phyloP scores from a whole-genome alignment of 2,888 invertebrate species.

The Oscheius onirici region DNA sequence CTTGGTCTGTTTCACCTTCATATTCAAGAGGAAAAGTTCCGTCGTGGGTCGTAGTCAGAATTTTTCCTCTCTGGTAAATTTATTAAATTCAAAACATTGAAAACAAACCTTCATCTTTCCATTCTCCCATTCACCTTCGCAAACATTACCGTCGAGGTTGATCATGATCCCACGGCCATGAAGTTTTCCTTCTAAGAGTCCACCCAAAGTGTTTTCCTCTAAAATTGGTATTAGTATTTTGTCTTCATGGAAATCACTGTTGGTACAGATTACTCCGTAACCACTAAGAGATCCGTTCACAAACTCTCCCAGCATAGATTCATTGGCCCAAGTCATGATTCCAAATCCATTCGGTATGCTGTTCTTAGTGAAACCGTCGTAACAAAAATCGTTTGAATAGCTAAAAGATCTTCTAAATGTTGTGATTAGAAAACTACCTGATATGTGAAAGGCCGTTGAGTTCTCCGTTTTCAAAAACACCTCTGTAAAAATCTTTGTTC shows the following conservation, averaged over 20 bases:
- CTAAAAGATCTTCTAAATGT: neutral
- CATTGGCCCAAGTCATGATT: constrained; percentile 3
- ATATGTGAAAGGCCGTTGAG: constrained; percentile 30
- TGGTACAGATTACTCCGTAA: constrained; percentile 14
- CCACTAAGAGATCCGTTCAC: neutral
- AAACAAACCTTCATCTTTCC: constrained; percentile 13
- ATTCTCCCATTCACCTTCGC: constrained; percentile 23
- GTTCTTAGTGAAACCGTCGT: constrained; percentile 19
- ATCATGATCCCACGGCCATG: constrained; percentile 23
- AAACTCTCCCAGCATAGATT: constrained; percentile 21
- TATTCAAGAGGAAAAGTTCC: constrained; percentile 13
- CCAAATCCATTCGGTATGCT: constrained; percentile 26
- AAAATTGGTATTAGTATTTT: neutral
- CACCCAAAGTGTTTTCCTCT: constrained; percentile 28
- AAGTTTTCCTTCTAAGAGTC: constrained; percentile 11
- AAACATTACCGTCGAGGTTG: constrained; percentile 17
- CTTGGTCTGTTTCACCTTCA: constrained; percentile 15
- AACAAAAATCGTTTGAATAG: constrained; percentile 15
- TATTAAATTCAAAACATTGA: neutral
- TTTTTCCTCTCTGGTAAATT: constrained; percentile 7
- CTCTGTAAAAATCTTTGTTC: constrained; percentile 23
- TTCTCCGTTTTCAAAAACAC: constrained; percentile 22
- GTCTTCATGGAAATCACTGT: neutral
- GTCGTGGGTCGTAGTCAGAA: neutral
- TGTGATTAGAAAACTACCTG: constrained; percentile 12